These are phyloP conservation scores for Rhinella marina DNA, from an alignment of 2,797 vertebrate species.

Conservation along the genomic window DNA sequence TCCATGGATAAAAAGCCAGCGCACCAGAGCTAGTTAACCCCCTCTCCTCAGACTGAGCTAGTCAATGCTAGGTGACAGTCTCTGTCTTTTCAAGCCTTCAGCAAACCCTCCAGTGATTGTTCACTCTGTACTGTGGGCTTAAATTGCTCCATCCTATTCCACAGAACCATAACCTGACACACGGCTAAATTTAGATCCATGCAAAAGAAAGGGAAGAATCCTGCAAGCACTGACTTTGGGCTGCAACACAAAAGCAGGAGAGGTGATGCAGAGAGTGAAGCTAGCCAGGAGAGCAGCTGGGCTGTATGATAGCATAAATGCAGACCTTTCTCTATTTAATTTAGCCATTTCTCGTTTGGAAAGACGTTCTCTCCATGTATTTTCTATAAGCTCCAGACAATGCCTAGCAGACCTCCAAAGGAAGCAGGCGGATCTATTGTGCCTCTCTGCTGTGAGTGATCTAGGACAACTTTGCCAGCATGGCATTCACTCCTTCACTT, in stretches of 20 bases:
- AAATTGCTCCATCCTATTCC: constrained; percentile 42
- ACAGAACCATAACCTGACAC: constrained; percentile 46
- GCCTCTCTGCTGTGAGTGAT: constrained; percentile 39
- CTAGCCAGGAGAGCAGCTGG: constrained; percentile 59
- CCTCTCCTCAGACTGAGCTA: background rate
- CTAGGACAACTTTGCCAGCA: constrained; percentile 53
- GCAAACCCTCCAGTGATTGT: constrained; percentile 39
- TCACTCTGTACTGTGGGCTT: constrained; percentile 31
- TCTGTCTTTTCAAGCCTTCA: constrained; percentile 7
- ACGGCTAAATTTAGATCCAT: constrained; percentile 57
- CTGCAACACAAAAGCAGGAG: constrained; percentile 47
- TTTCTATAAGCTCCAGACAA: constrained; percentile 47
- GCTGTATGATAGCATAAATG: constrained; percentile 52
- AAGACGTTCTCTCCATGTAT: constrained; percentile 24
- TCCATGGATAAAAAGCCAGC: constrained; percentile 16
- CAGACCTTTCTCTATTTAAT: constrained; percentile 48
- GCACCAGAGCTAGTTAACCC: constrained; percentile 19
- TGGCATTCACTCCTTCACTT: constrained; percentile 26
- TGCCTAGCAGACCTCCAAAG: constrained; percentile 42
- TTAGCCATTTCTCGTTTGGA: constrained; percentile 42
- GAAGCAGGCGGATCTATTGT: constrained; percentile 54
- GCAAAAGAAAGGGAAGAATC: constrained; percentile 39
- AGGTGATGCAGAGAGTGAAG: constrained; percentile 35
- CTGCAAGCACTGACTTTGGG: constrained; percentile 43
- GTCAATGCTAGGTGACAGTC: constrained; percentile 22